Percentiles rank a stretch among this genome's conserved stretches.
Conservation (phyloP, 2,797 vertebrate genomes). For the Myotis planiceps region DNA sequence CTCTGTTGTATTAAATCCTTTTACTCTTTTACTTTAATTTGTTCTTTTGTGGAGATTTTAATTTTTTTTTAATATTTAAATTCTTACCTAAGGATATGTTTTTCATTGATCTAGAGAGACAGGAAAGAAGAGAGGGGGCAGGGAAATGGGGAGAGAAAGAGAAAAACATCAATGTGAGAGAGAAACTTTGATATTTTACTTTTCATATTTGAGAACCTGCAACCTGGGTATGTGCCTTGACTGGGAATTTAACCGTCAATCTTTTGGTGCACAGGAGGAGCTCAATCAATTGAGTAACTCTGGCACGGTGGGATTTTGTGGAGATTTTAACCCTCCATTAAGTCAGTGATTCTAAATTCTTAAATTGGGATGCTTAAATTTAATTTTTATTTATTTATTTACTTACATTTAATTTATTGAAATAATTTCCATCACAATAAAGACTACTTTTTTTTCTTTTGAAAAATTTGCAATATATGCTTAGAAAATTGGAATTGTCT, state of each 20-base stretch:
- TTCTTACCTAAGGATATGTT: neutral
- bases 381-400: neutral
- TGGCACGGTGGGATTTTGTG: neutral
- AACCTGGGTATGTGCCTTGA: neutral
- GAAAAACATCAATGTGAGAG: neutral
- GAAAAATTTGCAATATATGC: neutral
- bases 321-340: neutral
- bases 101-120: neutral
- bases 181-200: neutral
- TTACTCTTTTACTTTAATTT: conserved; percentile 9
- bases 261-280: neutral
- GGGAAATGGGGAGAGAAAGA: neutral
- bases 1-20: conserved; percentile 13
- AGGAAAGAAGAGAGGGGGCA: neutral
- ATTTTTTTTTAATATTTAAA: neutral
- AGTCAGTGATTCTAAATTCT: conserved; percentile 15
- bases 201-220: neutral
- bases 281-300: neutral
- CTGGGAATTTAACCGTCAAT: neutral
- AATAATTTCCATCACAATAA: neutral
- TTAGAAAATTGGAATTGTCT: neutral
- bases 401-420: neutral
- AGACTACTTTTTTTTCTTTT: neutral
- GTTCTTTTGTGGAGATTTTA: neutral
- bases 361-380: neutral